Conservation (phyloP, 2,113 vertebrate genomes). For the Cephalopterus ornatus region DNA sequence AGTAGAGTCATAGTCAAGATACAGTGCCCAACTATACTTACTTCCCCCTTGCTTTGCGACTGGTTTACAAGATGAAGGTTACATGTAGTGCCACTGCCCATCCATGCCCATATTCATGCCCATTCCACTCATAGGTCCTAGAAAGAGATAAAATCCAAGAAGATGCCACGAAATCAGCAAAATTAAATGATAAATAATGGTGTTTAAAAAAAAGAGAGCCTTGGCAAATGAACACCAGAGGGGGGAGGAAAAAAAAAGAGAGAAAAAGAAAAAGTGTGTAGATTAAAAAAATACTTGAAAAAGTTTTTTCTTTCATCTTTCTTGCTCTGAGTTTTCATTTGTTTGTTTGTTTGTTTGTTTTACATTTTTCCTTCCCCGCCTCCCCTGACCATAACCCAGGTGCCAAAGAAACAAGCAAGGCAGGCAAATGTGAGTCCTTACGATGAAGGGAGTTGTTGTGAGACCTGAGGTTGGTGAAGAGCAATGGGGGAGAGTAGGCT, state of each 20-base stretch:
- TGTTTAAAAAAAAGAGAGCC: background rate
- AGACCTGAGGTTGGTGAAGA: conserved; percentile 33
- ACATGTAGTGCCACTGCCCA: conserved; percentile 99
- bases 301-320: background rate
- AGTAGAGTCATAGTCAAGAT: conserved; percentile 69
- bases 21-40: conserved; percentile 86
- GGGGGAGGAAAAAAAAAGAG: background rate
- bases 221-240: conserved; percentile 56
- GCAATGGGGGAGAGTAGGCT: background rate
- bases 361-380: background rate
- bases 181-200: conserved; percentile 61
- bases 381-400: background rate
- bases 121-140: conserved; percentile 99
- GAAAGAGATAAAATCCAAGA: conserved; percentile 90
- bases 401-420: conserved; percentile 66
- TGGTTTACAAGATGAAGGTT: conserved; percentile 95
- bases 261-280: conserved; percentile 15
- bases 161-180: conserved; percentile 80
- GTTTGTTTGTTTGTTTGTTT: background rate
- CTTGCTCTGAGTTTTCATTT: background rate
- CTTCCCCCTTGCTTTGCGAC: conserved; percentile 97
- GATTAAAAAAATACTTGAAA: conserved; percentile 5
- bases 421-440: conserved; percentile 56
- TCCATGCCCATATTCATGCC: conserved; percentile 99
- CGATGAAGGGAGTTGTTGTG: background rate